A percentile compares a stretch with the other conserved stretches of the same genome.
phyloP scores from a whole-genome alignment of 2,888 invertebrate genomes.

The Hypercompe scribonia region DNA sequence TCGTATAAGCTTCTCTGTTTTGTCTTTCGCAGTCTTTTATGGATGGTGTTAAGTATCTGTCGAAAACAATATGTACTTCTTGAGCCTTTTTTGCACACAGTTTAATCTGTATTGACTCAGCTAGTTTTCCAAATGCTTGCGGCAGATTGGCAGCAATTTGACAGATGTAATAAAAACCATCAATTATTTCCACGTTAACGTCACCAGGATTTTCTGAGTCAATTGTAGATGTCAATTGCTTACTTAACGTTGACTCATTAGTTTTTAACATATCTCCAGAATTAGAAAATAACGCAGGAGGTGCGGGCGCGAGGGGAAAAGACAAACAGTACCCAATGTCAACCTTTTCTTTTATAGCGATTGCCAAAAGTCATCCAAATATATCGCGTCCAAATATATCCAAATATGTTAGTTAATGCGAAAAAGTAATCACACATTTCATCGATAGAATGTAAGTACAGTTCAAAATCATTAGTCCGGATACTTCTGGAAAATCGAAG shows the following conservation, averaged over 20 bases:
- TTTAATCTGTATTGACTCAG: constrained; percentile 34
- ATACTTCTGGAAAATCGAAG: too few species aligned
- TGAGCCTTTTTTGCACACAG: constrained; percentile 47
- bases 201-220: constrained; percentile 22
- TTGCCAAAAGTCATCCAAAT: too few species aligned
- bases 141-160: constrained; percentile 29
- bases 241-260: constrained; percentile 20
- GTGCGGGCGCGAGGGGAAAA: constrained; percentile 47
- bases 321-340: constrained; percentile 54
- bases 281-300: constrained; percentile 19
- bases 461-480: too few species aligned
- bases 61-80: too few species aligned
- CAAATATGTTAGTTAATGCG: too few species aligned
- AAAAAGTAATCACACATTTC: too few species aligned
- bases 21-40: too few species aligned
- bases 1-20: too few species aligned
- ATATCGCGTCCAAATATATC: too few species aligned
- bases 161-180: constrained; percentile 47
- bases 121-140: constrained; percentile 25
- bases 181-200: constrained; percentile 45
- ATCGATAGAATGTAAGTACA: too few species aligned
- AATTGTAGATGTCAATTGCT: constrained; percentile 12
- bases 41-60: too few species aligned
- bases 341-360: constrained; percentile 54
- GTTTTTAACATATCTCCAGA: constrained; percentile 25